Evolutionary conservation across 1,140 invertebrate species (phyloP), one percentile per base, ranked within the genome.

Genomic region (Helicoverpa zea): DNA sequence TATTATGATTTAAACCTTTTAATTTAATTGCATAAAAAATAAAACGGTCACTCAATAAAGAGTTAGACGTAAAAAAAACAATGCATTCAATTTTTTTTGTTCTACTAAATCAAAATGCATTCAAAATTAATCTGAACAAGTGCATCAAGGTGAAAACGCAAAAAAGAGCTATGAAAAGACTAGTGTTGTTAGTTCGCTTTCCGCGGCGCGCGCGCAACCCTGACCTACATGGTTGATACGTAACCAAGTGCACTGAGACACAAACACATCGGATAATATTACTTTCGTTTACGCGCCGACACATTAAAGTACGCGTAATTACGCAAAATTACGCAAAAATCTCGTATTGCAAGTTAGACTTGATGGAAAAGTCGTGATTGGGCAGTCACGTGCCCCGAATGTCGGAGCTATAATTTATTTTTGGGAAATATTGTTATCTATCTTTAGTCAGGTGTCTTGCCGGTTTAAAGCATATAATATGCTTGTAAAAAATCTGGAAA

Each of bases 211-310:
- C 70, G 78, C 74, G 72, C 76, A 76, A 58, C 77, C 77, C 14
- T 79, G 74, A 81, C 82, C 70, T 56, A 81, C 68, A 82, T 83
- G 49, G 35, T 54, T 54, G 52, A 74, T 58, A 72, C 29, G 73
- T 73, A 61, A 61, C 64, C 66, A 72, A 52, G 68, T 77, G 58
- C 74, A 77, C 52, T 64, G 58, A 63, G 58, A 64, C 52, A 49
- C 51, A 63, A 52, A 64, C 61, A 77, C 74, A 54, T 77, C 58
- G 58, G 58, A 63, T 51, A 74, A 58, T 74, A 51, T 64, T 77
- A 77, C 74, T 77, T 77, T 77, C 74, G 74, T 64, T 77, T 43
- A 56, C 70, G 70, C 70, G 70, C 47, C 11, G 56, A 18, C 43
- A 49, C 35, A 9, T 35, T 18, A 51, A 52, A 61, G 61, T 23